A percentile compares a stretch with the other conserved stretches of the same genome.
Conservation (phyloP, 2,113 vertebrate genomes). For the Thalassarche chlororhynchos region DNA sequence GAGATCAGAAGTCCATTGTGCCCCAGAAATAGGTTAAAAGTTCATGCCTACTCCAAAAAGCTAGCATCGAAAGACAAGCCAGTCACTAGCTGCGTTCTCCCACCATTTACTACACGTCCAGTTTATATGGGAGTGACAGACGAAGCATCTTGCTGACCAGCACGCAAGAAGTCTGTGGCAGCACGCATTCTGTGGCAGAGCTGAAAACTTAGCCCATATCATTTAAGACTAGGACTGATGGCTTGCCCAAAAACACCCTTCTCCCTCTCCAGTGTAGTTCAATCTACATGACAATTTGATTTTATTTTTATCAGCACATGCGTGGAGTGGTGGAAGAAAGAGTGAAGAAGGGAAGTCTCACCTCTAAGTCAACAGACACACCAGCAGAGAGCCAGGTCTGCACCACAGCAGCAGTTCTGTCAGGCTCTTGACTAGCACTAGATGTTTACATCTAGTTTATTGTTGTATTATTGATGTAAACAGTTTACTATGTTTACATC, state of each 20-base stretch:
- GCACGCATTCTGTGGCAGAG: not conserved
- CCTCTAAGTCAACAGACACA: not conserved
- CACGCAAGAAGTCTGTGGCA: no score
- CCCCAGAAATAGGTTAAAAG: not conserved
- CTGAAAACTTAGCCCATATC: not conserved
- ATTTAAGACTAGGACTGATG: not conserved
- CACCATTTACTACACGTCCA: not conserved
- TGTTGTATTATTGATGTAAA: no score
- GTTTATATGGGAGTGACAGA: not conserved
- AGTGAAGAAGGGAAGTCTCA: not conserved
- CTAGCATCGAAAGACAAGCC: not conserved
- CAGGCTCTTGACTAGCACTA: not conserved
- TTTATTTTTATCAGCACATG: not conserved
- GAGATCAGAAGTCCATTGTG: not conserved
- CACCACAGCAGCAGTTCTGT: not conserved
- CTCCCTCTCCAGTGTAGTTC: not conserved
- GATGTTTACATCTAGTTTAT: no score
- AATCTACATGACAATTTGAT: not conserved
- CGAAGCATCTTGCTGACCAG: fast-evolving
- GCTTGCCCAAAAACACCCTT: not conserved
- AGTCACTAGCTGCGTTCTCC: not conserved
- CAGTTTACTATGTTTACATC: not conserved
- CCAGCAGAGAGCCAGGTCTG: not conserved
- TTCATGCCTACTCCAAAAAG: not conserved
- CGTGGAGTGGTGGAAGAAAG: not conserved